phyloP scores from a whole-genome alignment of 2,888 invertebrate species.

The Drosophila diplacantha region DNA sequence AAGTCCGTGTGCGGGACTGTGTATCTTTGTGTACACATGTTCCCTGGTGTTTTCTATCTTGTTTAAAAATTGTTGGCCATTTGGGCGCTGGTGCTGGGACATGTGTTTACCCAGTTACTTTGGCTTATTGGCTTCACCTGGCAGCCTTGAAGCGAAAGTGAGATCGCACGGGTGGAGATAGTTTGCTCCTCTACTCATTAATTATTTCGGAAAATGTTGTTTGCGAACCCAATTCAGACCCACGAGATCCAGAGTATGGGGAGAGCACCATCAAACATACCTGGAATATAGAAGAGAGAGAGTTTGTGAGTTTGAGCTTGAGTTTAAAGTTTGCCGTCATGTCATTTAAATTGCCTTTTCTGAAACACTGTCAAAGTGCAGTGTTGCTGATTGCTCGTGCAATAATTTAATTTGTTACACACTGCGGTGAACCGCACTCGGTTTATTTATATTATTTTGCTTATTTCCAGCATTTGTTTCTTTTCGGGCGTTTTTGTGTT shows the following conservation, averaged over 20 bases:
- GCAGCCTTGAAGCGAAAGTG: constrained; percentile 29
- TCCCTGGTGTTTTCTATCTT: constrained; percentile 44
- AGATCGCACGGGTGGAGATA: constrained; percentile 4
- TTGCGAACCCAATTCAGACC: not conserved
- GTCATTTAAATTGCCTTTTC: constrained; percentile 7
- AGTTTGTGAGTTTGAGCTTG: not conserved
- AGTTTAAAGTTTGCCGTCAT: not conserved
- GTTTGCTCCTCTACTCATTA: constrained; percentile 23
- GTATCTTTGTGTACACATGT: constrained; percentile 39
- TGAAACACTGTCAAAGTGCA: constrained; percentile 9
- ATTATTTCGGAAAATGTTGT: constrained; percentile 9
- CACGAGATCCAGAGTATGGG: not conserved
- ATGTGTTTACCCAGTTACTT: constrained; percentile 48
- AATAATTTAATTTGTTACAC: constrained; percentile 61
- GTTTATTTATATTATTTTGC: constrained; percentile 27
- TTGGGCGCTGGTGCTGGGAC: constrained; percentile 36
- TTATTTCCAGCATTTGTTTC: constrained; percentile 38
- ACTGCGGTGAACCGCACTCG: constrained; percentile 58
- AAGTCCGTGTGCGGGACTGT: constrained; percentile 34
- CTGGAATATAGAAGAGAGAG: constrained; percentile 11
- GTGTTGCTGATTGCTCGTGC: constrained; percentile 28
- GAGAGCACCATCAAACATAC: constrained; percentile 15
- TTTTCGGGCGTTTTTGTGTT: constrained; percentile 33
- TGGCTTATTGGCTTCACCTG: constrained; percentile 52
- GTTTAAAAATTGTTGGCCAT: constrained; percentile 55